Conservation (phyloP, 2,797 vertebrate genomes). For the Echiichthys vipera region DNA sequence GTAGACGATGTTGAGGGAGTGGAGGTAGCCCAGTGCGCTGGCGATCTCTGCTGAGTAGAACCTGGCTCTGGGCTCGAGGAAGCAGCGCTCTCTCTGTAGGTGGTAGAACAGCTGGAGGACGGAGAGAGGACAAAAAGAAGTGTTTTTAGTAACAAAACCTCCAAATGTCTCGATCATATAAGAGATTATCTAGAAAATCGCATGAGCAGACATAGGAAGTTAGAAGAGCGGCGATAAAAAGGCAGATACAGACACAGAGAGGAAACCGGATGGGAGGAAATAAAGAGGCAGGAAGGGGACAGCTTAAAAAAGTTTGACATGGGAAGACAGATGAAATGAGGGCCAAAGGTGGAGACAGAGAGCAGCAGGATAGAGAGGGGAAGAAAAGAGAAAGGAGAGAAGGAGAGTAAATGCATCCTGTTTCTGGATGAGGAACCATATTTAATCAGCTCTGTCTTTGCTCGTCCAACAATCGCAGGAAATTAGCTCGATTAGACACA, state of each 20-base stretch:
- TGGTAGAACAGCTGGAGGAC: constrained; percentile 95
- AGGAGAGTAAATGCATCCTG: constrained; percentile 61
- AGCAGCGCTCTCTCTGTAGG: constrained; percentile 97
- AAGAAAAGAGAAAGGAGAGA: constrained; percentile 60
- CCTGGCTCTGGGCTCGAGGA: constrained; percentile 95
- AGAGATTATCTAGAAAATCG: neutral
- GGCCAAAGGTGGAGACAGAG: constrained; percentile 49
- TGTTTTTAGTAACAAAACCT: neutral
- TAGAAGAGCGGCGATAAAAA: neutral
- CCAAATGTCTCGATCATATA: neutral
- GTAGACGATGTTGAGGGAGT: constrained; percentile 98
- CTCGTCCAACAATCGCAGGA: constrained; percentile 89
- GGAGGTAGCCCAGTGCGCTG: constrained; percentile 97
- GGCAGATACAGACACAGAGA: constrained; percentile 18
- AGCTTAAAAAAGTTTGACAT: constrained; percentile 49
- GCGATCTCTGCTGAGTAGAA: constrained; percentile 98
- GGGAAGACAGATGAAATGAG: constrained; percentile 47
- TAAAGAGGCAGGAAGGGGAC: constrained; percentile 47
- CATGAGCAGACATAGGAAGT: neutral
- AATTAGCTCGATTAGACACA: constrained; percentile 82
- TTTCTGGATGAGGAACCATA: constrained; percentile 78
- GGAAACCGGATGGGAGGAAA: constrained; percentile 49
- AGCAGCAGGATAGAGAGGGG: constrained; percentile 28
- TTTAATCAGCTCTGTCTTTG: constrained; percentile 86
- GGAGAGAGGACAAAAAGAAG: neutral